A percentile compares a stretch with the other conserved stretches of the same genome.
phyloP scores from a whole-genome alignment of 2,113 vertebrate species.

The Lepisosteus oculatus region DNA sequence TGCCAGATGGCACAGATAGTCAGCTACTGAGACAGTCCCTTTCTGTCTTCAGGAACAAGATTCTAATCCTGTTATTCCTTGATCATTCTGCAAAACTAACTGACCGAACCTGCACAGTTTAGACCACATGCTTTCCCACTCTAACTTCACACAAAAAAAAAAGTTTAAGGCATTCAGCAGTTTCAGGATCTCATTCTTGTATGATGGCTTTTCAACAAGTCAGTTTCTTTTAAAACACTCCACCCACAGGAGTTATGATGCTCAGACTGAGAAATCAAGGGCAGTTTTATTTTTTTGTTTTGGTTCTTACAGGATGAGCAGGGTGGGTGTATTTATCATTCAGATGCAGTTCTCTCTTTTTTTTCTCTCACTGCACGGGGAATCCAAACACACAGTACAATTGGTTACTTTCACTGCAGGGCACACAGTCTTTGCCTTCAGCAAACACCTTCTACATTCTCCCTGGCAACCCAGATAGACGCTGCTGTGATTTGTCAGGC shows the following conservation, averaged over 20 bases:
- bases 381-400: not conserved
- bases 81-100: not conserved
- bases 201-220: no score
- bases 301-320: not conserved
- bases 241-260: conserved; percentile 7
- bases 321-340: conserved; percentile 17
- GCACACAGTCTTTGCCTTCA: conserved; percentile 34
- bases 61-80: conserved; percentile 1
- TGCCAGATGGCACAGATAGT: conserved; percentile 1
- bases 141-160: not conserved
- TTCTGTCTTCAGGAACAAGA: not conserved
- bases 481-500: conserved; percentile 50
- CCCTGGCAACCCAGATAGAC: conserved; percentile 43
- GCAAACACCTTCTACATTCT: conserved; percentile 44
- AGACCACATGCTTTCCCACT: conserved; percentile 1
- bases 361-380: conserved; percentile 2
- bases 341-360: conserved; percentile 11
- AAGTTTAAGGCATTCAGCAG: no score
- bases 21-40: not conserved
- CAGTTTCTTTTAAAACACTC: no score
- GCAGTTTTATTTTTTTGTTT: not conserved
- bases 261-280: not conserved
- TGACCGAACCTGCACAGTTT: not conserved
- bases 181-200: no score
- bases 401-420: conserved; percentile 26